Conservation (phyloP, 2,888 invertebrate species). For the Sarcophaga rosellei region DNA sequence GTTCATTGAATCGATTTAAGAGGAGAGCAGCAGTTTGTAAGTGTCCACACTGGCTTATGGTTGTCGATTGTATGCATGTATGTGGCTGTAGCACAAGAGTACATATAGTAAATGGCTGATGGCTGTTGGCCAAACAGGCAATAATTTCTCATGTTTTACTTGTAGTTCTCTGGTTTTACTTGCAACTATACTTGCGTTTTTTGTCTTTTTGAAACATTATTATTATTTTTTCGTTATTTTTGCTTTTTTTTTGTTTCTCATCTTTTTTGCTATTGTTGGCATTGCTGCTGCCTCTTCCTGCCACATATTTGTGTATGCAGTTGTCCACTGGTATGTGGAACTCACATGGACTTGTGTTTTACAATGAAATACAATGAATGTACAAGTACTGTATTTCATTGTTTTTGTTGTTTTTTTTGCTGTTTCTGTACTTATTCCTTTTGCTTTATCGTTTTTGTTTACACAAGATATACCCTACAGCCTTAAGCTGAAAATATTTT, state of each 20-base stretch:
- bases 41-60: background rate
- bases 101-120: constrained; percentile 43
- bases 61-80: constrained; percentile 12
- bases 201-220: background rate
- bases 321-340: background rate
- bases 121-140: constrained; percentile 68
- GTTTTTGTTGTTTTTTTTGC: constrained; percentile 5
- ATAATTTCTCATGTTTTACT: constrained; percentile 69
- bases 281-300: constrained; percentile 17
- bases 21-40: background rate
- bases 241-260: constrained; percentile 20
- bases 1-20: constrained; percentile 56
- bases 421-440: background rate
- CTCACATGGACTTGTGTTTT: constrained; percentile 48
- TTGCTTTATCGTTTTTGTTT: constrained; percentile 21
- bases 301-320: background rate
- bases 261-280: constrained; percentile 24
- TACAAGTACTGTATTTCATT: constrained; percentile 9
- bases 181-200: constrained; percentile 5
- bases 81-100: constrained; percentile 2
- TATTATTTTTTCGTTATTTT: constrained; percentile 7
- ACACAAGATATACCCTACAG: constrained; percentile 34
- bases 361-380: constrained; percentile 28
- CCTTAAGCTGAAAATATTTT: background rate
- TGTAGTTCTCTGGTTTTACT: constrained; percentile 32